Conservation (phyloP, 2,888 invertebrate species). For the Chydorus sphaericus region DNA sequence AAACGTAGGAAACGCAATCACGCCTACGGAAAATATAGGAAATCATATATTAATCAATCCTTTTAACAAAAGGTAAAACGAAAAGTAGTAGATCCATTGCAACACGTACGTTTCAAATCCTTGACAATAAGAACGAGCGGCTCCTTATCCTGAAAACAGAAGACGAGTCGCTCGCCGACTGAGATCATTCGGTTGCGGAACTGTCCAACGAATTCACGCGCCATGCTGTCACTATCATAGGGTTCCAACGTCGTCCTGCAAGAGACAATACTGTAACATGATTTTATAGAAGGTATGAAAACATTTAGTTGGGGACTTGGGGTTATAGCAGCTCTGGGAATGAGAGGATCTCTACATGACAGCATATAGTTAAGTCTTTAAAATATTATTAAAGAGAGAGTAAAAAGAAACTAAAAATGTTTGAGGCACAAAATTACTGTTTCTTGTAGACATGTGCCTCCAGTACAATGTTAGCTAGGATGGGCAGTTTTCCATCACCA, state of each 20-base stretch:
- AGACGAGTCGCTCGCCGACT: slow-evolving; percentile 79
- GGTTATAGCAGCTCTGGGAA: too few relatives aligned
- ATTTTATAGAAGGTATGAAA: too few relatives aligned
- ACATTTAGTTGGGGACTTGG: too few relatives aligned
- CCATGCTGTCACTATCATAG: slow-evolving; percentile 93
- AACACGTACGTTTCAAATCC: slow-evolving; percentile 74
- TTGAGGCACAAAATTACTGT: slow-evolving; percentile 54
- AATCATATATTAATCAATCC: slow-evolving; percentile 13
- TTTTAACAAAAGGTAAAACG: neutral
- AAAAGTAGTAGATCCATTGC: neutral
- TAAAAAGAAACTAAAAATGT: neutral
- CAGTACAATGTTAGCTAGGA: slow-evolving; percentile 65
- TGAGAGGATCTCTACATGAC: too few relatives aligned
- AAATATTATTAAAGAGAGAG: neutral
- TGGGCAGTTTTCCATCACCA: slow-evolving; percentile 54
- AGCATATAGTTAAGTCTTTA: too few relatives aligned
- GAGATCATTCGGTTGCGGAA: slow-evolving; percentile 83
- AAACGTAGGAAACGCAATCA: slow-evolving; percentile 59
- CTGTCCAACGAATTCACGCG: slow-evolving; percentile 75
- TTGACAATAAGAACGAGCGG: slow-evolving; percentile 68
- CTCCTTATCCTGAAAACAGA: slow-evolving; percentile 78
- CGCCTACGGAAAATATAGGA: slow-evolving; percentile 35
- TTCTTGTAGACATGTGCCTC: slow-evolving; percentile 90
- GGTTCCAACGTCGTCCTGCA: slow-evolving; percentile 68
- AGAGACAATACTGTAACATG: too few relatives aligned